These are phyloP conservation scores for Erebia epiphron DNA, from an alignment of 2,888 invertebrate species.

Conservation along the genomic window DNA sequence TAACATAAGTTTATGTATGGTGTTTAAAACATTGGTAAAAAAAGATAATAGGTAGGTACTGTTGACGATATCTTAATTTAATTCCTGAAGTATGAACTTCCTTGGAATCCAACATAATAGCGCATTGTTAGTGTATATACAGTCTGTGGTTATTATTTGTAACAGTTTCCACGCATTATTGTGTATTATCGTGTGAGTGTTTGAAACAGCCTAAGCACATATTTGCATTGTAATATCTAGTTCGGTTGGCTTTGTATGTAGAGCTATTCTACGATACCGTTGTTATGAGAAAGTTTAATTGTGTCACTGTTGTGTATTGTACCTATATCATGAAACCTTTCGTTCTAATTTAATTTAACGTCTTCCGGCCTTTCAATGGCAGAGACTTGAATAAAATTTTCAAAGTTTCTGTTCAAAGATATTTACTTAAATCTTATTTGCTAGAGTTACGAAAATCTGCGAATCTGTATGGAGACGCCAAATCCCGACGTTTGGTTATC, in stretches of 20 bases:
- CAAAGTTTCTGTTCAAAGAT: too few species aligned
- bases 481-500: too few species aligned
- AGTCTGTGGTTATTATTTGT: conserved; percentile 26
- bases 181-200: conserved; percentile 37
- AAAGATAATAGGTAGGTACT: too few species aligned
- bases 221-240: conserved; percentile 34
- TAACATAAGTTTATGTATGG: too few species aligned
- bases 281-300: conserved; percentile 20
- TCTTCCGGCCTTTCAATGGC: not conserved
- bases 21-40: too few species aligned
- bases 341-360: not conserved
- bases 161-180: conserved; percentile 33
- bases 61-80: not conserved
- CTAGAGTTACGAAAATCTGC: too few species aligned
- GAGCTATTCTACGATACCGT: conserved; percentile 5
- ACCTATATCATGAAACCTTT: not conserved
- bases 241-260: conserved; percentile 4
- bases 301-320: not conserved
- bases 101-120: not conserved
- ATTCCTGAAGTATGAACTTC: conserved; percentile 3
- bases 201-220: conserved; percentile 30
- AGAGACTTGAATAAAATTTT: too few species aligned
- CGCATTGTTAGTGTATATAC: conserved; percentile 21
- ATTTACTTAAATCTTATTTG: too few species aligned
- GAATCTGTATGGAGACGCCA: too few species aligned